Evolutionary conservation across 1,140 invertebrate genomes (phyloP).

Genomic region (Drosophila miranda): DNA sequence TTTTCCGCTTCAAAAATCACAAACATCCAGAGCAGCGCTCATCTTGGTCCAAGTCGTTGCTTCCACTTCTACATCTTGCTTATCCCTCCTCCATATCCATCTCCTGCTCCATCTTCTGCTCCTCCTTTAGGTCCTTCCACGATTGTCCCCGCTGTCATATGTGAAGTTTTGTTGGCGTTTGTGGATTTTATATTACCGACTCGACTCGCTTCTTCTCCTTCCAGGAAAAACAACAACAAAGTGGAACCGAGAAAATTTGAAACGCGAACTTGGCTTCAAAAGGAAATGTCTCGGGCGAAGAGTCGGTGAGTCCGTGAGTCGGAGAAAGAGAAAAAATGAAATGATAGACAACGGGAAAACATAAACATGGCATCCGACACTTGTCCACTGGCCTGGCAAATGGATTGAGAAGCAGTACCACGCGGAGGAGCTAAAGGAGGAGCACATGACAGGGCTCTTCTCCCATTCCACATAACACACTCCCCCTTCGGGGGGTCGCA

Average conservation of each 20-base stretch:
- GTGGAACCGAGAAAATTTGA: conserved; percentile 15
- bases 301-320: neutral
- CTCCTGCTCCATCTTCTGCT: neutral
- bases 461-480: too few relatives aligned
- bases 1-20: conserved; percentile 58
- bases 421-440: neutral
- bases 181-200: conserved; percentile 73
- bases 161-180: conserved; percentile 72
- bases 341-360: conserved; percentile 47
- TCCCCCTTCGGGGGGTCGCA: conserved; percentile 9
- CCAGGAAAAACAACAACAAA: conserved; percentile 18
- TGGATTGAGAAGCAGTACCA: conserved; percentile 28
- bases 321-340: conserved; percentile 5
- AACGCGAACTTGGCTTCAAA: conserved; percentile 69
- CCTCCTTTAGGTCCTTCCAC: conserved; percentile 12
- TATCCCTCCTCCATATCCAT: neutral
- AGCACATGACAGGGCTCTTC: neutral
- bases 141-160: conserved; percentile 68
- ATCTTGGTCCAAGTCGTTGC: conserved; percentile 12
- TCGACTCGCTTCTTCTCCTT: neutral
- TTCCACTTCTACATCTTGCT: neutral
- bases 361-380: conserved; percentile 76
- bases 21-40: conserved; percentile 35
- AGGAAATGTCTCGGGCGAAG: conserved; percentile 44
- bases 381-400: conserved; percentile 56